A percentile compares a stretch with the other conserved stretches of the same genome.
phyloP scores from a whole-genome alignment of 2,888 invertebrate species.

The Drosophila monieri region DNA sequence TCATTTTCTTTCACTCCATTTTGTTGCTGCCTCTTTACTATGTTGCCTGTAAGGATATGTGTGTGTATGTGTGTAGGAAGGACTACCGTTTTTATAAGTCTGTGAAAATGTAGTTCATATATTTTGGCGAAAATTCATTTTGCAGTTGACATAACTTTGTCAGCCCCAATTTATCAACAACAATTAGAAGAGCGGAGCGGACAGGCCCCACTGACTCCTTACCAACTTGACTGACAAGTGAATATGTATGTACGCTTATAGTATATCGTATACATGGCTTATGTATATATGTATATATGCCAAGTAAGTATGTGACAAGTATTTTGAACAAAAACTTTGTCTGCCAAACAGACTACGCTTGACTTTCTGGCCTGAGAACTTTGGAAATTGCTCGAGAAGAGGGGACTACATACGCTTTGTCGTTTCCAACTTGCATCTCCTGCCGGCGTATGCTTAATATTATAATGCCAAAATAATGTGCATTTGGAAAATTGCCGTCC shows the following conservation, averaged over 20 bases:
- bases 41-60: conserved; percentile 41
- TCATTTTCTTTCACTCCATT: conserved; percentile 34
- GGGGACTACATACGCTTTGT: not conserved
- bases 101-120: conserved; percentile 76
- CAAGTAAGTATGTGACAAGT: conserved; percentile 75
- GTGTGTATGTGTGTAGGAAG: conserved; percentile 13
- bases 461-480: conserved; percentile 61
- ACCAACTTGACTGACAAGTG: conserved; percentile 49
- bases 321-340: conserved; percentile 74
- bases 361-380: conserved; percentile 44
- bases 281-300: not conserved
- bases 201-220: conserved; percentile 6
- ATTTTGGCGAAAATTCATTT: conserved; percentile 76
- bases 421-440: conserved; percentile 11
- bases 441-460: conserved; percentile 63
- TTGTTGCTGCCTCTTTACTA: conserved; percentile 57
- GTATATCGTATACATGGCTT: conserved; percentile 46
- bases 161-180: conserved; percentile 78
- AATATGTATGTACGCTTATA: conserved; percentile 11
- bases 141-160: conserved; percentile 79
- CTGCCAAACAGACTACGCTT: conserved; percentile 52
- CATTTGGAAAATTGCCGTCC: conserved; percentile 42
- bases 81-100: conserved; percentile 72
- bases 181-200: conserved; percentile 74
- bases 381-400: conserved; percentile 30